Evolutionary conservation across 2,113 vertebrate genomes (phyloP), one percentile per base, ranked within the genome.

Genomic region (Xyliphius kryptos): DNA sequence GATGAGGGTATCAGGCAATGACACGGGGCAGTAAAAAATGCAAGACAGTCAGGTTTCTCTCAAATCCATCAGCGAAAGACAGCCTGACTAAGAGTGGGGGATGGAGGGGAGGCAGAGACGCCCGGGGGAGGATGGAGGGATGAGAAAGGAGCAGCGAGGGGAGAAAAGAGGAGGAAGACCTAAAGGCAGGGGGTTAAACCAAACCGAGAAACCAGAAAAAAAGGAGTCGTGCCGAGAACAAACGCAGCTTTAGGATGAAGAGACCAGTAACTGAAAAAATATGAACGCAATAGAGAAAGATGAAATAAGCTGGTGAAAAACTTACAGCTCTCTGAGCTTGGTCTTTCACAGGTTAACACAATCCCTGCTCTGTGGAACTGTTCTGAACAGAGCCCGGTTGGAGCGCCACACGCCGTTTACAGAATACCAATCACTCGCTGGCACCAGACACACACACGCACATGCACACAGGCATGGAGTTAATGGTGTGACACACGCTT

Each of bases 321-420:
- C 83, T 86, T 80, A 82, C 81, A 73, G 79, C 80, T 85, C 78
- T 80, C 76, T 81, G 72, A 51, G 64, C 38, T 36, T n/a, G 77
- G 72, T 80, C 81, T 75, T 85, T 82, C 77, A 75, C 80, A 77
- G 80, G 70, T 76, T 61, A 84, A 82, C 77, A n/a, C n/a, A 88
- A 87, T 86, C 83, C 85, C 77, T 62, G 83, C 87, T 86, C 87
- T 88, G 87, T 88, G 83, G 84, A 85, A 75, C 81, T 81, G 79
- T 83, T 82, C 87, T 73, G 77, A 81, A 81, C 77, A 79, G 82
- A 82, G 81, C 81, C 79, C 78, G 78, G 83, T 82, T 79, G 79
- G 81, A 84, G 83, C 81, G 77, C 76, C 71, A 81, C 79, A 78
- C 79, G 81, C 76, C 79, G 74, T 83, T 77, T 75, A 48, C 80